Base-by-base conservation (phyloP, 1,140 invertebrate species). In the Meteorus sp. region DNA sequence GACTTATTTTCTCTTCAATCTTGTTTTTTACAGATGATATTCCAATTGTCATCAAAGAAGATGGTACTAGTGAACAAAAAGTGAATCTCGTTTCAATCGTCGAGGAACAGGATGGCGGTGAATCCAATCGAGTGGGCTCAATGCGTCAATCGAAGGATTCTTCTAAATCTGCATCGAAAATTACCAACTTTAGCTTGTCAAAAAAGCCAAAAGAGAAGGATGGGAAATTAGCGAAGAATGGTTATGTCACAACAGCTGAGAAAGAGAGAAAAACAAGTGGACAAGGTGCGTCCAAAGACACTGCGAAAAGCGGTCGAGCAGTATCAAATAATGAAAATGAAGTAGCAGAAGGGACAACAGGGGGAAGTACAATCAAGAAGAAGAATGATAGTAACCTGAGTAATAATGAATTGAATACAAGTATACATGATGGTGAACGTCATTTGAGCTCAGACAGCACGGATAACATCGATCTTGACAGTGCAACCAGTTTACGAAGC, bases 21-120 rank as follows among this genome's bases (percentile, higher is more conserved):
- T 15, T 35, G 13, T 52, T 62, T 25, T 57, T 56, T 67, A 20
- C 60, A 78, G 76, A 78, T 78, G 76, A 78, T 67, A 78, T 78
- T 63, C 76, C 76, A 6, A 77, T 78, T 48, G 63, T 76, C 6
- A 60, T 55, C 20, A 78, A 77, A 47, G 75, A 78, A 15, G 75
- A 78, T 5, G 63, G 65, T 25, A 53, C 45, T 8, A 59, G 56
- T 20, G 76, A 77, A 15, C 66, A 62, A 33, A 77, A 77, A 52
- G 64, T 61, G 43, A 76, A 77, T 62, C 60, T 78, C 31, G 73
- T 77, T 3, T 76, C 76, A 2, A 78, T 78, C 48, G 69, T 69
- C 2, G 75, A 78, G 50, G 76, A 77, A 55, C 66, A 72, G 54
- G 74, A 77, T 61, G 9, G 59, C 0, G 33, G 31, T 3, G 75